A percentile compares a stretch with the other conserved stretches of the same genome.
phyloP scores from a whole-genome alignment of 2,888 invertebrate genomes.

The Xanthia icteritia region DNA sequence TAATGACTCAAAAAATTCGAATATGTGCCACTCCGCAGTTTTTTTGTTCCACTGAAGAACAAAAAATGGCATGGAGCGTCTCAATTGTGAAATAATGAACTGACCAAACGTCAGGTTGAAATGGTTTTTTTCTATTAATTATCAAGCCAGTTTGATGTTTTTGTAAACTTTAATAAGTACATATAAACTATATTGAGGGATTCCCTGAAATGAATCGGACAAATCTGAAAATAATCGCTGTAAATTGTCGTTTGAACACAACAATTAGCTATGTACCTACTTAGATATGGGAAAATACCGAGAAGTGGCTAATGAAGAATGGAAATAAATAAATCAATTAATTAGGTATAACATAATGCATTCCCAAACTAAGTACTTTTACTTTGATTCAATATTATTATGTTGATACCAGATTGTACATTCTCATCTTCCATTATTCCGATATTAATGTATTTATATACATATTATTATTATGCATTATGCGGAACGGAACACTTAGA shows the following conservation, averaged over 20 bases:
- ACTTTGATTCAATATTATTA: neutral
- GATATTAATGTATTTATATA: neutral
- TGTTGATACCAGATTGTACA: neutral
- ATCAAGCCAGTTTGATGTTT: conserved; percentile 8
- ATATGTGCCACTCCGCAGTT: conserved; percentile 11
- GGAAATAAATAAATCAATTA: neutral
- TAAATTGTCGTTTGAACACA: neutral
- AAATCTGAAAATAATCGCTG: conserved; percentile 28
- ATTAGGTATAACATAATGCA: neutral
- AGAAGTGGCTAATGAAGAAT: neutral
- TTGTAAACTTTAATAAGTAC: conserved; percentile 1
- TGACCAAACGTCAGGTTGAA: neutral
- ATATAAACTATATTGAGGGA: neutral
- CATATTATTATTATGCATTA: neutral
- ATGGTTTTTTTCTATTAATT: conserved; percentile 25
- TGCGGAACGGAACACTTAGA: conserved; percentile 17
- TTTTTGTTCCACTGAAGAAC: conserved; percentile 20
- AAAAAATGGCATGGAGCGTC: conserved; percentile 43
- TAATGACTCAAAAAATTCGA: conserved; percentile 39
- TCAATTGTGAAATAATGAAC: conserved; percentile 37
- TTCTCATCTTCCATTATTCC: neutral
- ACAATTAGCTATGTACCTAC: neutral
- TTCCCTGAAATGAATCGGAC: conserved; percentile 18
- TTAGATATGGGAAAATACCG: conserved; percentile 11
- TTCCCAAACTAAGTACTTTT: conserved; percentile 3